Percentiles rank a stretch among this genome's conserved stretches.
Evolutionary conservation across 2,888 invertebrate species (phyloP).

Genomic region (Panopea generosa): DNA sequence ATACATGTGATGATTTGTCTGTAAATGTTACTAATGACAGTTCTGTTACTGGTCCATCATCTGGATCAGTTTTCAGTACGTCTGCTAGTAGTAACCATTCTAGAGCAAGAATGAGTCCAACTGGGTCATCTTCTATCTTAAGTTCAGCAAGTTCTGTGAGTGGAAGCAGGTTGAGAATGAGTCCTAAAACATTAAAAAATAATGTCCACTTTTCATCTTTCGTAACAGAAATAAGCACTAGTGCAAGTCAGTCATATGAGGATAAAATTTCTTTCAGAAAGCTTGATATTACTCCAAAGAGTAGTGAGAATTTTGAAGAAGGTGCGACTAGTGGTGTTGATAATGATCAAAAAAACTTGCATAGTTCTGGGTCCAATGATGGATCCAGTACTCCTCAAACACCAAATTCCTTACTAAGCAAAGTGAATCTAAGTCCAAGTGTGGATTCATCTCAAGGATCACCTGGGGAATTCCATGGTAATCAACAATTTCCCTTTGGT

Average conservation of each 20-base stretch:
- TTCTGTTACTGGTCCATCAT: slow-evolving; percentile 30
- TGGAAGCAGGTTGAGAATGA: slow-evolving; percentile 67
- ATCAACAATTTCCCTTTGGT: slow-evolving; percentile 67
- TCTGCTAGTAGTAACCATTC: slow-evolving; percentile 52
- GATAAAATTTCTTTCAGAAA: slow-evolving; percentile 73
- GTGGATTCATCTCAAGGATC: slow-evolving; percentile 67
- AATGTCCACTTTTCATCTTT: slow-evolving; percentile 79
- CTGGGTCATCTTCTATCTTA: slow-evolving; percentile 57
- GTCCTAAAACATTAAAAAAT: slow-evolving; percentile 78
- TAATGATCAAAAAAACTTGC: slow-evolving; percentile 26
- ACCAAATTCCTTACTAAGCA: slow-evolving; percentile 66
- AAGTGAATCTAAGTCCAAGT: slow-evolving; percentile 74
- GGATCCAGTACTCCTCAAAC: slow-evolving; percentile 38
- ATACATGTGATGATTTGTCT: slow-evolving; percentile 36
- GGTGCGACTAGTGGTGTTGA: slow-evolving; percentile 12
- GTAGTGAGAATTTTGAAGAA: slow-evolving; percentile 63
- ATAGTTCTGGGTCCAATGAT: slow-evolving; percentile 34
- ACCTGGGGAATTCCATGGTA: slow-evolving; percentile 53
- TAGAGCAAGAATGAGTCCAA: slow-evolving; percentile 61
- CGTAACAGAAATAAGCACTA: slow-evolving; percentile 77
- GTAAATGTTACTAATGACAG: slow-evolving; percentile 48
- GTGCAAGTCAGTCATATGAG: slow-evolving; percentile 76
- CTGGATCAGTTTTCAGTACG: slow-evolving; percentile 36
- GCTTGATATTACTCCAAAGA: slow-evolving; percentile 68
- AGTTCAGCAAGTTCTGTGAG: slow-evolving; percentile 65